Percentiles rank a stretch among this genome's conserved stretches.
These are phyloP conservation scores for Oscheius sp. DNA, from an alignment of 2,888 invertebrate genomes.

Conservation along the genomic window DNA sequence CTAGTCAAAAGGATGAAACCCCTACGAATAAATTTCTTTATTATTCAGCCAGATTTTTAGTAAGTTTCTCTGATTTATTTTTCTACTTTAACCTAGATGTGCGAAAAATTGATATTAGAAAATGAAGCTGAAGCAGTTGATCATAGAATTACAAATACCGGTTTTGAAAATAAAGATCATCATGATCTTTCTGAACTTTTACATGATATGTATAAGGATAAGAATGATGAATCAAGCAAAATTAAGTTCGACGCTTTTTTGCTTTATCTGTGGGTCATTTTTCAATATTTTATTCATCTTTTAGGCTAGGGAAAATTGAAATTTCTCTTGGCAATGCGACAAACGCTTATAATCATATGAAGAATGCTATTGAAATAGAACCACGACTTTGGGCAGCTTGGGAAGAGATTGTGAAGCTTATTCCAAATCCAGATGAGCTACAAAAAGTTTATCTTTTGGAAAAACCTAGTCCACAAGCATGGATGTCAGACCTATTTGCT, in stretches of 20 bases:
- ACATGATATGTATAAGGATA: slow-evolving; percentile 39
- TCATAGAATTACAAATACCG: slow-evolving; percentile 36
- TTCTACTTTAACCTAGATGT: slow-evolving; percentile 27
- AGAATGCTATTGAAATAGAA: slow-evolving; percentile 42
- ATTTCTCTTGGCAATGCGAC: slow-evolving; percentile 34
- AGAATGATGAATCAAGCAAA: slow-evolving; percentile 1
- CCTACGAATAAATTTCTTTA: slow-evolving; percentile 82
- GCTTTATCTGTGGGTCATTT: slow-evolving; percentile 18
- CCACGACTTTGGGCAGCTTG: slow-evolving; percentile 90
- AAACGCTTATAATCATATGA: slow-evolving; percentile 34
- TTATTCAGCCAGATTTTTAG: slow-evolving; percentile 71
- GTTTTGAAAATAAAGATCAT: slow-evolving; percentile 5
- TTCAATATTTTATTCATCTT: no score
- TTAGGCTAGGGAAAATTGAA: slow-evolving; percentile 34
- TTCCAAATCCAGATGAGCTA: slow-evolving; percentile 71
- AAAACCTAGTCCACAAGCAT: slow-evolving; percentile 16
- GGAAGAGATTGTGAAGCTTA: slow-evolving; percentile 86
- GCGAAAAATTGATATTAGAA: slow-evolving; percentile 45
- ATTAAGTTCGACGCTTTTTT: slow-evolving; percentile 23
- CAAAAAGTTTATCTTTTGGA: slow-evolving; percentile 11
- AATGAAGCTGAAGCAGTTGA: slow-evolving; percentile 54
- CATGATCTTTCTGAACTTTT: slow-evolving; percentile 17
- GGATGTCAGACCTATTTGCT: slow-evolving; percentile 53
- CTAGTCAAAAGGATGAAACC: slow-evolving; percentile 39
- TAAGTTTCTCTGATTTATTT: neutral